A percentile compares a stretch with the other conserved stretches of the same genome.
These are phyloP conservation scores for Stichodactyla mertensii DNA, from an alignment of 64 coral and sea anemone species.

Conservation along the genomic window DNA sequence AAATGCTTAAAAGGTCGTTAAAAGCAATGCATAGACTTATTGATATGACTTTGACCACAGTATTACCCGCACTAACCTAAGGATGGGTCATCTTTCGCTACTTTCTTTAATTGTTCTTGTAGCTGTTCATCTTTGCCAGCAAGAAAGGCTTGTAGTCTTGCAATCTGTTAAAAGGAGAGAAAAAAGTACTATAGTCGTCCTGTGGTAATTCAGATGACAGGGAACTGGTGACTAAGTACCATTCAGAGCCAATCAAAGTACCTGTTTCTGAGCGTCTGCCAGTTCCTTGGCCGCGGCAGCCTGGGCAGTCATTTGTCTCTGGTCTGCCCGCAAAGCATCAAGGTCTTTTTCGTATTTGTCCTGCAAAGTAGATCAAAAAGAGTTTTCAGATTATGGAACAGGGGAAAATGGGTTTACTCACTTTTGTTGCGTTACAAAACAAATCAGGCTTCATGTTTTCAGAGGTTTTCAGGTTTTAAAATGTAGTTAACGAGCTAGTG, in stretches of 20 bases:
- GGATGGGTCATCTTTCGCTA: neutral
- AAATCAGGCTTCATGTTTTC: no score
- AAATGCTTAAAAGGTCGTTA: neutral
- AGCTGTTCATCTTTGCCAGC: conserved; percentile 41
- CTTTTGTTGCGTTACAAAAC: no score
- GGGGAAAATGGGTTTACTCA: neutral
- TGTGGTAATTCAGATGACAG: neutral
- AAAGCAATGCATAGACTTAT: no score
- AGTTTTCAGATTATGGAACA: neutral
- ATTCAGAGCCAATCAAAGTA: neutral
- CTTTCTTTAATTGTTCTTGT: conserved; percentile 30
- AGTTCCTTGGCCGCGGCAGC: conserved; percentile 69
- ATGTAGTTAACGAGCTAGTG: no score
- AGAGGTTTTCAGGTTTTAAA: no score
- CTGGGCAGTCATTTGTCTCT: conserved; percentile 49
- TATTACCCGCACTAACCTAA: neutral
- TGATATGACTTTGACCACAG: neutral
- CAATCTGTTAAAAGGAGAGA: conserved; percentile 25
- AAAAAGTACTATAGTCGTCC: neutral
- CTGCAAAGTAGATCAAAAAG: neutral
- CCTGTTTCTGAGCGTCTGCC: conserved; percentile 74
- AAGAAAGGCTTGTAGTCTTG: conserved; percentile 42
- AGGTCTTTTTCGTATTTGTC: conserved; percentile 73
- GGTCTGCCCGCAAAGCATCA: conserved; percentile 50
- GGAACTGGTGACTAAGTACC: no score